phyloP scores from a whole-genome alignment of 2,797 vertebrate species.

The Smutsia gigantea region DNA sequence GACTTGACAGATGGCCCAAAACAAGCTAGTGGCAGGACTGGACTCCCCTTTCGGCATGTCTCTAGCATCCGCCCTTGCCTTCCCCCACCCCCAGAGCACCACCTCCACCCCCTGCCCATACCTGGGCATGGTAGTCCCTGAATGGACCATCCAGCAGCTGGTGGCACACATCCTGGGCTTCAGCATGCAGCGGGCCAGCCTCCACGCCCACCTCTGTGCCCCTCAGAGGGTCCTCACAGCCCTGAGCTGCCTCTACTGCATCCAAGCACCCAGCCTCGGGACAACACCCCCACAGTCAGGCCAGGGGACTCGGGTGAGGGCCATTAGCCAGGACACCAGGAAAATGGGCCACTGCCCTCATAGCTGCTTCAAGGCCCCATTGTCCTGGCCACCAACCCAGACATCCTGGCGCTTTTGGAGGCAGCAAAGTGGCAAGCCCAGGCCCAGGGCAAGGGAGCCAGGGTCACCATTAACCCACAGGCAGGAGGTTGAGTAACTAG shows the following conservation, averaged over 20 bases:
- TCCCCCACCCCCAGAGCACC: not conserved
- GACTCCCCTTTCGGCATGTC: not conserved
- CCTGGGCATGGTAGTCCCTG: slow-evolving; percentile 89
- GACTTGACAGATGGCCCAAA: not conserved
- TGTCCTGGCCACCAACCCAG: not conserved
- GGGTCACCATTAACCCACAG: not conserved
- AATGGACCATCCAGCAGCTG: slow-evolving; percentile 89
- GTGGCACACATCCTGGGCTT: slow-evolving; percentile 87
- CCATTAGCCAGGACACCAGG: not conserved
- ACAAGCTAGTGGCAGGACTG: not conserved
- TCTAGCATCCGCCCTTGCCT: not conserved
- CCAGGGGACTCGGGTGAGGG: not conserved
- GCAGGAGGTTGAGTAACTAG: not conserved
- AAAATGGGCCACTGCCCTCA: not conserved
- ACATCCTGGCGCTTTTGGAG: not conserved
- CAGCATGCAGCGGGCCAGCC: not conserved
- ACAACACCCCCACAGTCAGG: not conserved
- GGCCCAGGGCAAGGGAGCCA: not conserved
- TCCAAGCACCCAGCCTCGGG: slow-evolving; percentile 89
- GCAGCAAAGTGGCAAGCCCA: not conserved
- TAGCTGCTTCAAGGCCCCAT: not conserved
- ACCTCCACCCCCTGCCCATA: slow-evolving; percentile 32
- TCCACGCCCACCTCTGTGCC: not conserved
- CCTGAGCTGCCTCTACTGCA: slow-evolving; percentile 85
- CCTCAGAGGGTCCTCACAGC: slow-evolving; percentile 85